phyloP scores from a whole-genome alignment of 2,797 vertebrate species.

The Semaprochilodus insignis region DNA sequence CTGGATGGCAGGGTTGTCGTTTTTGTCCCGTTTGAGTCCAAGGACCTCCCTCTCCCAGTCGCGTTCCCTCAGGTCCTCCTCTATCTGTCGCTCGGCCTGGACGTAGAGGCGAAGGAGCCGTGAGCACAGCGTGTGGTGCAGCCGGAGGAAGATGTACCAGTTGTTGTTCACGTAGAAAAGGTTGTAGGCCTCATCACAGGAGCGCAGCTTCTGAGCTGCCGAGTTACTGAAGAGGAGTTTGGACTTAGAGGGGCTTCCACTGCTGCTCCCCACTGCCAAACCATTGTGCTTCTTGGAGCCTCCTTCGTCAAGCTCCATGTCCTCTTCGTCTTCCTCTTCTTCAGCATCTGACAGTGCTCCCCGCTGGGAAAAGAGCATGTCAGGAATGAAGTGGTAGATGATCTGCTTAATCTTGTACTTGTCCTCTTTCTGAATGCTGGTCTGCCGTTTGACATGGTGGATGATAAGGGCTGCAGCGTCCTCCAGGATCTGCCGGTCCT shows the following conservation, averaged over 20 bases:
- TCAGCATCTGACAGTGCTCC: constrained; percentile 94
- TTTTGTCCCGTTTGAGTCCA: constrained; percentile 91
- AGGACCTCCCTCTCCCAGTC: constrained; percentile 93
- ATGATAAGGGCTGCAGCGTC: constrained; percentile 96
- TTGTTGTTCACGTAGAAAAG: constrained; percentile 97
- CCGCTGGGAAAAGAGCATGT: constrained; percentile 93
- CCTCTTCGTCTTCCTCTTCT: constrained; percentile 87
- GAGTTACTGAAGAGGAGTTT: constrained; percentile 90
- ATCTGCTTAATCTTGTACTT: constrained; percentile 99
- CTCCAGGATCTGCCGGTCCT: constrained; percentile 95
- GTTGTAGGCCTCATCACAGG: constrained; percentile 91
- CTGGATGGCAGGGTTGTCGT: constrained; percentile 93
- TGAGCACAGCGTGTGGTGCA: constrained; percentile 95
- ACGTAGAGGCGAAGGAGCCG: constrained; percentile 91
- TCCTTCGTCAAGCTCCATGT: constrained; percentile 83
- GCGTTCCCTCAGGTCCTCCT: constrained; percentile 89
- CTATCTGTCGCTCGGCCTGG: constrained; percentile 95
- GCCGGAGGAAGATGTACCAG: constrained; percentile 97
- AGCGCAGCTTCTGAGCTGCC: constrained; percentile 82
- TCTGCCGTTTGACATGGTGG: constrained; percentile 96
- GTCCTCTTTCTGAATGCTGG: constrained; percentile 97
- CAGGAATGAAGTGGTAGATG: constrained; percentile 96
- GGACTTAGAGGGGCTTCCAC: constrained; percentile 77
- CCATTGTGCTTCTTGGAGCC: constrained; percentile 94
- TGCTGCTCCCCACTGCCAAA: constrained; percentile 54